Conservation (phyloP, 2,797 vertebrate species). For the Pogonophryne albipinna region DNA sequence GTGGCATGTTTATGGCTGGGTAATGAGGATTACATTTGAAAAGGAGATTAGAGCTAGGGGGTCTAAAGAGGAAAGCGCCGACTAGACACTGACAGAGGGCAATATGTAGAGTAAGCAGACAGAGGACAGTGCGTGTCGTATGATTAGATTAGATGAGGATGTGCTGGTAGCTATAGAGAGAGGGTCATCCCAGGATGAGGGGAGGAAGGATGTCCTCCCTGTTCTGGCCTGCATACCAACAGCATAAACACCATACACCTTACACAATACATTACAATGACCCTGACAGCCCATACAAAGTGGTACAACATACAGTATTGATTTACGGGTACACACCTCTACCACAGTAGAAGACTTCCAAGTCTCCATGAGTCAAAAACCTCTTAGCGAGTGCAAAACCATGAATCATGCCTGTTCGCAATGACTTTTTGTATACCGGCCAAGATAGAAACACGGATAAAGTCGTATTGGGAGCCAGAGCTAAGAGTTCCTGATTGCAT, state of each 20-base stretch:
- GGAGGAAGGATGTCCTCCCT: constrained; percentile 16
- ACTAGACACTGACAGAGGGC: not conserved
- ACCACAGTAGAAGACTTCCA: constrained; percentile 6
- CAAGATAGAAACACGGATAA: constrained; percentile 39
- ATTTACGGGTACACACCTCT: constrained; percentile 28
- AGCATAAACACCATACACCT: constrained; percentile 23
- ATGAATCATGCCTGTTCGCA: constrained; percentile 40
- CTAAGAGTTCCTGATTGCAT: constrained; percentile 13
- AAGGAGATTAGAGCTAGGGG: constrained; percentile 31
- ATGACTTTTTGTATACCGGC: constrained; percentile 25
- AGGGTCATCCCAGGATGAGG: constrained; percentile 48
- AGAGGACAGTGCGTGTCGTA: not conserved
- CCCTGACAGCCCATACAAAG: constrained; percentile 9
- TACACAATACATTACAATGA: not conserved
- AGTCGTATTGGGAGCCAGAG: not conserved
- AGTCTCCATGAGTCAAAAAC: constrained; percentile 23
- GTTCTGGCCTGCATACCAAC: constrained; percentile 17
- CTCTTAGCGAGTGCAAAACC: constrained; percentile 24
- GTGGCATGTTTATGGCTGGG: constrained; percentile 44
- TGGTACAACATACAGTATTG: not conserved
- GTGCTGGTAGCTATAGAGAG: constrained; percentile 28
- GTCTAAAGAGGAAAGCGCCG: constrained; percentile 24
- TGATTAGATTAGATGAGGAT: constrained; percentile 12
- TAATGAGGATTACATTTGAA: constrained; percentile 50
- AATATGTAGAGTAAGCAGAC: constrained; percentile 21